phyloP scores from a whole-genome alignment of 1,140 invertebrate genomes.

The Belonocnema kinseyi region DNA sequence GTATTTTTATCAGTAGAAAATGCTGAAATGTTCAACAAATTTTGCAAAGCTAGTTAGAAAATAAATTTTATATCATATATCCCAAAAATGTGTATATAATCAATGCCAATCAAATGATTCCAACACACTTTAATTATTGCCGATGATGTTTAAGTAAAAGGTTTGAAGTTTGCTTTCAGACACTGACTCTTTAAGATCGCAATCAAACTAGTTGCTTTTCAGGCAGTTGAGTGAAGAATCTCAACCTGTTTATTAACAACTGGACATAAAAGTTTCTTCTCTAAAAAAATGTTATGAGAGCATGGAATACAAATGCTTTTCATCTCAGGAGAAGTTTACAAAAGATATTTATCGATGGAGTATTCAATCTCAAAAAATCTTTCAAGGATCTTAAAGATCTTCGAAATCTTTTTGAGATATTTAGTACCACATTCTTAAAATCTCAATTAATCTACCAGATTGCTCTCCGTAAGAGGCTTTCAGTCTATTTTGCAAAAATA shows the following conservation, averaged over 20 bases:
- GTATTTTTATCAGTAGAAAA: too few relatives aligned
- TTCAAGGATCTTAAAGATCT: background rate
- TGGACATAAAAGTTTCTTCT: constrained; percentile 55
- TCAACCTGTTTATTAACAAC: constrained; percentile 63
- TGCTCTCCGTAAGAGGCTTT: background rate
- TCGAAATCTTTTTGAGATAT: background rate
- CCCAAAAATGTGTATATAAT: too few relatives aligned
- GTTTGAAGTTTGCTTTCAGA: constrained; percentile 64
- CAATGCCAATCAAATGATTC: background rate
- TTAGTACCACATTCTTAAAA: background rate
- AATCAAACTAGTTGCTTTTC: constrained; percentile 61
- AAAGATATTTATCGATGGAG: background rate
- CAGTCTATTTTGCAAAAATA: background rate
- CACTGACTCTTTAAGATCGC: constrained; percentile 33
- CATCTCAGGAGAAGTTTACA: background rate
- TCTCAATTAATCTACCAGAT: constrained; percentile 31
- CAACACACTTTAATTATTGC: constrained; percentile 38
- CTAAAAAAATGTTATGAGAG: constrained; percentile 31
- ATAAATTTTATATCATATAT: too few relatives aligned
- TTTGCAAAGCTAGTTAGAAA: too few relatives aligned
- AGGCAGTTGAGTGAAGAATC: constrained; percentile 55
- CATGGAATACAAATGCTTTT: background rate
- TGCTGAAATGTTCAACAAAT: too few relatives aligned
- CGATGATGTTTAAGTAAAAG: constrained; percentile 75
- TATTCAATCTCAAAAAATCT: background rate